Evolutionary conservation across 2,113 vertebrate genomes (phyloP), one percentile per base, ranked within the genome.

Genomic region (Pleuronectes platessa): DNA sequence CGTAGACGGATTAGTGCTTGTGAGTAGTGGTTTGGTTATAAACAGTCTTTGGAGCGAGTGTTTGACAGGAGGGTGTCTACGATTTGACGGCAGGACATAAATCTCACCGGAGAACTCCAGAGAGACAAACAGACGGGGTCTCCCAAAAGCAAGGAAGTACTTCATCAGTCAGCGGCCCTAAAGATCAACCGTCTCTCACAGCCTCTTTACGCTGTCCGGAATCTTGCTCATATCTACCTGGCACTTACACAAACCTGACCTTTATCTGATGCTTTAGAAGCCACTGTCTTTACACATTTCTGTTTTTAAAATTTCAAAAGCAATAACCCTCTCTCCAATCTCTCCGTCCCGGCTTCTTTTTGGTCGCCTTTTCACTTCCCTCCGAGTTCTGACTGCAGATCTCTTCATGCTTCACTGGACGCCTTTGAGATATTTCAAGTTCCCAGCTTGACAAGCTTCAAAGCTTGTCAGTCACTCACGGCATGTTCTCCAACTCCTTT

Each of bases 1-100:
- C 66, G 56, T 69, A 82, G 88, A 78, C 84, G 89, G 87, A 90
- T 93, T 92, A 91, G 74, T 71, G 74, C 71, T 84, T 88, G 40
- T 61, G 68, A 81, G 82, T 37, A 65, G 58, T 66, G 23, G 71
- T 78, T 61, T 72, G 74, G 84, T 88, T 90, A 90, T 86, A 92
- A 89, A 92, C 89, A 88, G 83, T 63, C 79, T 76, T 26, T 18
- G 72, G 51, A 76, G 71, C 31, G 23, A 55, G 71, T 89, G 86
- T 80, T 86, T 89, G 91, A 92, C 88, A 84, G 83, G 82, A 78
- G 65, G 72, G 76, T 88, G 80, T 83, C 81, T 42, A 17, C 53
- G 37, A 86, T 78, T 80, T 90, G 84, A 89, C 59, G 79, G 77
- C 59, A 53, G 84, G 79, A 87, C 83, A 90, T 90, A 87, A 80